phyloP scores from a whole-genome alignment of 1,140 invertebrate genomes.

The Conus ventricosus region DNA sequence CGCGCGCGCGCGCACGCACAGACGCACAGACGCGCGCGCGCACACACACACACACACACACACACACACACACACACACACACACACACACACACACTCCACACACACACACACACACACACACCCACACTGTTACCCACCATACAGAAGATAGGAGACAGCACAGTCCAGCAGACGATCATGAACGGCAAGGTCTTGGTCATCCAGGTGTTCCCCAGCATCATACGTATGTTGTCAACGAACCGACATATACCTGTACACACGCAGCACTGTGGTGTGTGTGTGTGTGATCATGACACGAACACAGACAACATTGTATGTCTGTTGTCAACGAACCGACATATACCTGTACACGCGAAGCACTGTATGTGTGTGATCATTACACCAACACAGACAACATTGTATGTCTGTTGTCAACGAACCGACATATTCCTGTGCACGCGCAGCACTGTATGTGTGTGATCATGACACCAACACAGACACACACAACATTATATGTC shows the following conservation, averaged over 20 bases:
- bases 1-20: no score
- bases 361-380: background rate
- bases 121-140: slow-evolving; percentile 65
- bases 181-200: slow-evolving; percentile 78
- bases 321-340: no score
- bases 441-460: background rate
- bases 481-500: no score
- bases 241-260: slow-evolving; percentile 77
- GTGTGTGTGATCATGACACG: no score
- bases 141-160: slow-evolving; percentile 80
- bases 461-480: no score
- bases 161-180: slow-evolving; percentile 79
- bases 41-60: background rate
- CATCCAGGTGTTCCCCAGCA: slow-evolving; percentile 76
- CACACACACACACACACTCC: background rate
- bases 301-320: no score
- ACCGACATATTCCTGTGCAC: slow-evolving; percentile 28
- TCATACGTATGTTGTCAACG: slow-evolving; percentile 80
- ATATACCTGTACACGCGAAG: slow-evolving; percentile 33
- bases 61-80: background rate
- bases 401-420: no score
- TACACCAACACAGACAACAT: no score
- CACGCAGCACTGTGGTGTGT: slow-evolving; percentile 2
- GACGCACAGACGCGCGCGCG: no score
- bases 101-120: background rate